These are phyloP conservation scores for Xylota segnis DNA, from an alignment of 2,888 invertebrate genomes.

Conservation along the genomic window DNA sequence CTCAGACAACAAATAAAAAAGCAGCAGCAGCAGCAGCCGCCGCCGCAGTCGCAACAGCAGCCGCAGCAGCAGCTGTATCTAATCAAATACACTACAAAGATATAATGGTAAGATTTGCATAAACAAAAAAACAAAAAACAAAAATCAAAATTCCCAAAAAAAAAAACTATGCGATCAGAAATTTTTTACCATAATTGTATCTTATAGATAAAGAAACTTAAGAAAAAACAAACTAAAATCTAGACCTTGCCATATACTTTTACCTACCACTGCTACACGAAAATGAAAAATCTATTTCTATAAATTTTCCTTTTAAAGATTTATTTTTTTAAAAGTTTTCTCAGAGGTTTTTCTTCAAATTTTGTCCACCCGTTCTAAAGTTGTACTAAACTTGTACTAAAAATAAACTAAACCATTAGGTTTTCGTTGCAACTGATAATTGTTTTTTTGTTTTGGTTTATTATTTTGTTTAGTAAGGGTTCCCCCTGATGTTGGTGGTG, in stretches of 20 bases:
- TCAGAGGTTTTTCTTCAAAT: slow-evolving; percentile 13
- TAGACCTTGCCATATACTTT: slow-evolving; percentile 74
- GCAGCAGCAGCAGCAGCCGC: slow-evolving; percentile 70
- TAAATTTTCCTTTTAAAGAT: slow-evolving; percentile 15
- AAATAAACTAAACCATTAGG: background rate
- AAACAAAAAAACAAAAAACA: slow-evolving; percentile 38
- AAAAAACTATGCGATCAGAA: slow-evolving; percentile 36
- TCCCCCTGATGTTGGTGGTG: slow-evolving; percentile 63
- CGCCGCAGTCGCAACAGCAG: slow-evolving; percentile 79
- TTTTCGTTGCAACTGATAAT: slow-evolving; percentile 17
- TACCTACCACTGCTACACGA: slow-evolving; percentile 63
- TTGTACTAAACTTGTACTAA: slow-evolving; percentile 50
- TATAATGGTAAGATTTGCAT: slow-evolving; percentile 83
- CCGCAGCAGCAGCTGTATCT: slow-evolving; percentile 66
- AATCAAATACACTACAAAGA: slow-evolving; percentile 77
- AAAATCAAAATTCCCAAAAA: slow-evolving; percentile 12
- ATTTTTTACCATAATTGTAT: slow-evolving; percentile 35
- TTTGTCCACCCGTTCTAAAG: slow-evolving; percentile 28
- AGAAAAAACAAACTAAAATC: slow-evolving; percentile 3
- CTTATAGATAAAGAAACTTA: slow-evolving; percentile 32
- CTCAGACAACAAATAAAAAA: slow-evolving; percentile 50
- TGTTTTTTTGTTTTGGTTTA: slow-evolving; percentile 23
- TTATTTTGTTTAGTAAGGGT: slow-evolving; percentile 26
- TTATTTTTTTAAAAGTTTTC: background rate
- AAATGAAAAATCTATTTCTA: slow-evolving; percentile 18